Conservation (phyloP, 64 coral and sea anemone genomes). For the Platygyra sinensis region DNA sequence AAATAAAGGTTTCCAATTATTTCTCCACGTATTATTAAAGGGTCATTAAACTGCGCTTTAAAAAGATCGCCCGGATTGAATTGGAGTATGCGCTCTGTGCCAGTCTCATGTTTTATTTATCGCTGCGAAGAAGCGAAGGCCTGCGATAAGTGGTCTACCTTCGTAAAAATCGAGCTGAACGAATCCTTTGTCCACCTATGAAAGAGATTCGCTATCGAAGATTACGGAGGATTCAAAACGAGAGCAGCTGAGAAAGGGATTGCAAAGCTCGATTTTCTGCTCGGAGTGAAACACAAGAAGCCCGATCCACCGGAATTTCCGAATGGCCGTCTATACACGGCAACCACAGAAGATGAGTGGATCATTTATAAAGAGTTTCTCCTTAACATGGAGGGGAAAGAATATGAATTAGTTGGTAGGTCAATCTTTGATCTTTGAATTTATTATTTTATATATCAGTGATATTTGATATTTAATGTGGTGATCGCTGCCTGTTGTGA, state of each 20-base stretch:
- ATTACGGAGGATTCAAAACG: constrained; percentile 57
- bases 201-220: constrained; percentile 53
- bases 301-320: constrained; percentile 64
- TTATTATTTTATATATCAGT: constrained; percentile 31
- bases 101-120: constrained; percentile 71
- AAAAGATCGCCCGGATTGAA: too few relatives aligned
- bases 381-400: constrained; percentile 45
- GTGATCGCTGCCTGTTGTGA: constrained; percentile 48
- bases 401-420: constrained; percentile 73
- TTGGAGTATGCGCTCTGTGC: constrained; percentile 56
- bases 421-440: constrained; percentile 49
- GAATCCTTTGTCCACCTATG: constrained; percentile 35
- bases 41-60: too few relatives aligned
- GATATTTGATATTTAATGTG: constrained; percentile 42
- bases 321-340: constrained; percentile 58
- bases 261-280: constrained; percentile 52
- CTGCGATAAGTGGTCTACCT: constrained; percentile 63
- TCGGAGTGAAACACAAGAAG: constrained; percentile 71
- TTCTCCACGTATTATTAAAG: too few relatives aligned
- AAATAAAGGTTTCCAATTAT: too few relatives aligned
- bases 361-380: constrained; percentile 68
- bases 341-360: constrained; percentile 68
- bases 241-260: constrained; percentile 60
- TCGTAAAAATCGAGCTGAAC: constrained; percentile 55
- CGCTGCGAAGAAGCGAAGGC: constrained; percentile 49